These are phyloP conservation scores for Addax nasomaculatus DNA, from an alignment of 2,113 vertebrate species.

Conservation along the genomic window DNA sequence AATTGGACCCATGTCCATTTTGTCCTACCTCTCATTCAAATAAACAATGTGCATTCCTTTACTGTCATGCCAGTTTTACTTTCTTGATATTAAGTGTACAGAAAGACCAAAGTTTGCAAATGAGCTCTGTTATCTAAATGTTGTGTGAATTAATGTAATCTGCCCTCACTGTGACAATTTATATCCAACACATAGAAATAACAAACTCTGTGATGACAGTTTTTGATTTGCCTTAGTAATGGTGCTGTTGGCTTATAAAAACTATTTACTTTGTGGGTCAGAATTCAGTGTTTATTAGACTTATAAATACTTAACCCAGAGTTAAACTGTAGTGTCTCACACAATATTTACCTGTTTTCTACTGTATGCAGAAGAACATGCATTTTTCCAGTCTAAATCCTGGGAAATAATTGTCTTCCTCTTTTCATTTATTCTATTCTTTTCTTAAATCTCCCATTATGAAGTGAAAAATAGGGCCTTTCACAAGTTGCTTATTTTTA, in stretches of 20 bases:
- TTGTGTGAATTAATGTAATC: neutral
- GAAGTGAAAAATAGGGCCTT: neutral
- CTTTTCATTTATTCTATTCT: neutral
- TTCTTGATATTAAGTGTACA: neutral
- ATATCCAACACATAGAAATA: neutral
- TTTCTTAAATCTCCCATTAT: neutral
- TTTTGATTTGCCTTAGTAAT: neutral
- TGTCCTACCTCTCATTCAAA: neutral
- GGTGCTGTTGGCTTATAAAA: neutral
- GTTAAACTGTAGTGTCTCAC: neutral
- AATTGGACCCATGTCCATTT: neutral
- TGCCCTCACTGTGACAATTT: neutral
- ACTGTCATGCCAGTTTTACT: neutral
- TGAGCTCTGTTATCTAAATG: neutral
- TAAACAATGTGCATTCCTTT: neutral
- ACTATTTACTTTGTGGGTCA: neutral
- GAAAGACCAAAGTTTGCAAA: neutral
- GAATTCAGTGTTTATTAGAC: neutral
- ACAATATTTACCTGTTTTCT: neutral
- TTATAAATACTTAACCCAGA: neutral
- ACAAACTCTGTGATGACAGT: neutral
- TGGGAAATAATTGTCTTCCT: neutral
- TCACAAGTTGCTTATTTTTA: neutral
- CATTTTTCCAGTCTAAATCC: neutral
- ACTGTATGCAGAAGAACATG: neutral